Base-by-base conservation (phyloP, 1,140 invertebrate genomes). In the Drosophila sp. region DNA sequence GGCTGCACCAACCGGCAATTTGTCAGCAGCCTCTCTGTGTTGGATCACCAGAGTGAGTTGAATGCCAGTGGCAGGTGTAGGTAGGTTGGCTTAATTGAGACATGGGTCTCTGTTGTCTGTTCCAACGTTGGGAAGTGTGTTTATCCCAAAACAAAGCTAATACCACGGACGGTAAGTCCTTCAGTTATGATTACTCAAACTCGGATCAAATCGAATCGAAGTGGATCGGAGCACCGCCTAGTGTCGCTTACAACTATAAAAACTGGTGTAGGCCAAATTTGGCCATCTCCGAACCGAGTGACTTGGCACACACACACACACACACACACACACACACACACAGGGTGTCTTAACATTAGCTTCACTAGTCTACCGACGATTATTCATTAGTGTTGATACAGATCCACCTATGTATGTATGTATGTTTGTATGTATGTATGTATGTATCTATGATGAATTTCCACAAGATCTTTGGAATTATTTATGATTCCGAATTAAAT, bases 1-100 rank as follows among this genome's bases (percentile, higher is more conserved):
- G 54, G 25, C 27, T 47, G 60, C 60, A 32, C 33, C 54, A 17
- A 40, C 25, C 66, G 35, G 67, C 72, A 70, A 77, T 70, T 77
- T 77, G 75, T 66, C 75, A 71, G 67, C 61, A 8, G 50, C 58
- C 56, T 62, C 17, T 41, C 30, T 62, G 60, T 33, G 62, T 27
- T 50, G n/a, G n/a, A 41, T 41, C 40, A 41, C 40, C n/a, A n/a
- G 17, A 17, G 17, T 17, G 17, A 17, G 40, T 30, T 30, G 30
- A 30, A 2, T 30, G 32, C 29, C 11, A 17, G 33, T 38, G 33
- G 23, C 35, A 10, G 47, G 35, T 40, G 62, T 40, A 54, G 69
- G 75, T 72, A 78, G 74, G 68, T 78, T 72, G 76, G 54, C 63
- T 72, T 72, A 72, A 78, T 77, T 78, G 75, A 78, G 75, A 77